A percentile compares a stretch with the other conserved stretches of the same genome.
Evolutionary conservation across 2,888 invertebrate species (phyloP).

Genomic region (Drosophila algonquin): DNA sequence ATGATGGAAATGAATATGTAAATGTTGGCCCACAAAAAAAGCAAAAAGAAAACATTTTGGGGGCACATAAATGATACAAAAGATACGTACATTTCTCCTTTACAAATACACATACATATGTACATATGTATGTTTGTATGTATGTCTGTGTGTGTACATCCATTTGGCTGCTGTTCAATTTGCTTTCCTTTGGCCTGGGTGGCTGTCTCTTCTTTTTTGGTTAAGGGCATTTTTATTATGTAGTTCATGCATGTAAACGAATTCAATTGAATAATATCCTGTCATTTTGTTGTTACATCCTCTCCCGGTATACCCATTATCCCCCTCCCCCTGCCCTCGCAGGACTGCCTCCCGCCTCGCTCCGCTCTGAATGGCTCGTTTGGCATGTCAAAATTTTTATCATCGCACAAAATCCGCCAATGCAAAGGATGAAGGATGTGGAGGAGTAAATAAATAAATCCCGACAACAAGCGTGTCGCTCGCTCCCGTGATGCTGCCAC

Average conservation of each 20-base stretch:
- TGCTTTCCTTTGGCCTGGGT: conserved; percentile 17
- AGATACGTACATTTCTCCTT: conserved; percentile 39
- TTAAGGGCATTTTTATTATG: conserved; percentile 68
- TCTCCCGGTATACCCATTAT: conserved; percentile 37
- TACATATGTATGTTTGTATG: conserved; percentile 1
- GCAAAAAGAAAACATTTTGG: conserved; percentile 47
- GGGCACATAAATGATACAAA: conserved; percentile 50
- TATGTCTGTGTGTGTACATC: conserved; percentile 6
- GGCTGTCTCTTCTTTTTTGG: conserved; percentile 33
- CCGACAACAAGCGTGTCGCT: conserved; percentile 39
- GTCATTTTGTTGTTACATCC: conserved; percentile 78
- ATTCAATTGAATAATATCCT: conserved; percentile 82
- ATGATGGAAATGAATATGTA: conserved; percentile 54
- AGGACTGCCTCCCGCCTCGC: not conserved
- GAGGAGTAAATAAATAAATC: conserved; percentile 73
- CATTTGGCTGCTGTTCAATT: conserved; percentile 22
- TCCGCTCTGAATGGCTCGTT: conserved; percentile 34
- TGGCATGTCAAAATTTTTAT: conserved; percentile 75
- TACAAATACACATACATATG: conserved; percentile 4
- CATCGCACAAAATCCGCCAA: conserved; percentile 66
- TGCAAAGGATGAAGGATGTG: conserved; percentile 35
- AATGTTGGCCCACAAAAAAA: conserved; percentile 52
- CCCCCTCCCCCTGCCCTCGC: not conserved
- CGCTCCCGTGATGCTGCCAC: conserved; percentile 14
- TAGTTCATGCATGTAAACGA: conserved; percentile 78